Evolutionary conservation across 2,888 invertebrate genomes (phyloP), one percentile per base, ranked within the genome.

Genomic region (Gymnoscelis rufifasciata): DNA sequence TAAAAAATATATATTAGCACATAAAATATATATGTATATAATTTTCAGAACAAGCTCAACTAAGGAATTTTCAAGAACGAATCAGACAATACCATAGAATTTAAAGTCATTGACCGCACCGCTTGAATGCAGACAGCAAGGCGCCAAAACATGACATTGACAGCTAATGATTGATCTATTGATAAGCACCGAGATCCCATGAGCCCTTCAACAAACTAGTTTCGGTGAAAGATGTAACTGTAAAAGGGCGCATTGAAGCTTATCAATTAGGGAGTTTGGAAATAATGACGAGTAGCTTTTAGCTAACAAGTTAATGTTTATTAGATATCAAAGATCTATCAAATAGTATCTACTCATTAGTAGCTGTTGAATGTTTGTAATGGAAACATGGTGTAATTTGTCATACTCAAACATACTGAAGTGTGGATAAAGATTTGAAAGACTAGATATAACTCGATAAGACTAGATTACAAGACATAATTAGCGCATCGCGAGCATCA

Each of bases 61-160:
- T n/a, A n/a, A n/a, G n/a, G n/a, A n/a, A n/a, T n/a, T n/a, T n/a
- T n/a, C n/a, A n/a, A n/a, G 5, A 19, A 19, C 19, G 19, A 3
- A 19, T 41, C 50, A 43, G 33, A 39, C 40, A 40, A 53, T 48
- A 45, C 43, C 51, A 51, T 52, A 57, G 45, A 49, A n/a, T 48
- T 33, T 42, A 48, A 49, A 66, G 74, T 77, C 75, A 68, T 65
- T 62, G 73, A 78, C 69, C 82, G 54, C 50, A 57, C 43, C 43
- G 56, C 52, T 59, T 67, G 66, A 67, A 71, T 64, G 64, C 65
- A 83, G 83, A 83, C 83, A 61, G 72, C 66, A 36, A 73, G 83
- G 83, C 83, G 83, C 83, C 83, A 64, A 65, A 64, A 66, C 60
- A 51, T 64, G 67, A 65, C 69, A 71, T 64, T 70, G 72, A 70